These are phyloP conservation scores for Drosophila saltans DNA, from an alignment of 1,140 invertebrate species.

Conservation along the genomic window DNA sequence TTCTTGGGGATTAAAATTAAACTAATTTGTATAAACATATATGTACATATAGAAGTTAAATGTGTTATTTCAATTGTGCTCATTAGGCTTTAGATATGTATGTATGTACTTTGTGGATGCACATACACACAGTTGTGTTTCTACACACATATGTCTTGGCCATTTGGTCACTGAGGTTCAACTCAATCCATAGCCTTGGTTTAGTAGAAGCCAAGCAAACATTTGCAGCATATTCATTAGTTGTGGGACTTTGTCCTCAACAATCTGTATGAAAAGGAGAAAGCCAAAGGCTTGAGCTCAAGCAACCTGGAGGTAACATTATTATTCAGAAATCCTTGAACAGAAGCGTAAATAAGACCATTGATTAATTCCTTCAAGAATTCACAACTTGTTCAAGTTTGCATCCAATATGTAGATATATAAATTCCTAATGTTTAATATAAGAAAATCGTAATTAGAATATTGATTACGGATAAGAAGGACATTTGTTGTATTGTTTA, in stretches of 20 bases:
- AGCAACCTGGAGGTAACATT: background rate
- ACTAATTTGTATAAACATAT: conserved; percentile 22
- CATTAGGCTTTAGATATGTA: conserved; percentile 17
- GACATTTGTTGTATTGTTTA: too few relatives aligned
- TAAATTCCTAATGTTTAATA: too few relatives aligned
- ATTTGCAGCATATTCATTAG: conserved; percentile 19
- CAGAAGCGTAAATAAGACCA: background rate
- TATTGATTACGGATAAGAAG: too few relatives aligned
- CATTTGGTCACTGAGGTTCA: conserved; percentile 3
- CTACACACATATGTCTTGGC: background rate
- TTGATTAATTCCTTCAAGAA: background rate
- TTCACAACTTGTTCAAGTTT: background rate
- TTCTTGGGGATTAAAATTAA: conserved; percentile 18
- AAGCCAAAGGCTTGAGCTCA: background rate
- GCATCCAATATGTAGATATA: too few relatives aligned
- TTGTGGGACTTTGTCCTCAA: conserved; percentile 2
- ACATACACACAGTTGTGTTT: background rate
- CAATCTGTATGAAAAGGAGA: background rate
- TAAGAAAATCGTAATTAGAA: too few relatives aligned
- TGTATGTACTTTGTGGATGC: background rate
- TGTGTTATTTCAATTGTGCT: conserved; percentile 13
- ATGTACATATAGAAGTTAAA: background rate
- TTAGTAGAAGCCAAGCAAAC: conserved; percentile 1
- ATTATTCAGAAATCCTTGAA: background rate
- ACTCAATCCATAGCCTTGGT: background rate